Percentiles rank a stretch among this genome's conserved stretches.
phyloP scores from a whole-genome alignment of 2,113 vertebrate species.

The Suncus etruscus region DNA sequence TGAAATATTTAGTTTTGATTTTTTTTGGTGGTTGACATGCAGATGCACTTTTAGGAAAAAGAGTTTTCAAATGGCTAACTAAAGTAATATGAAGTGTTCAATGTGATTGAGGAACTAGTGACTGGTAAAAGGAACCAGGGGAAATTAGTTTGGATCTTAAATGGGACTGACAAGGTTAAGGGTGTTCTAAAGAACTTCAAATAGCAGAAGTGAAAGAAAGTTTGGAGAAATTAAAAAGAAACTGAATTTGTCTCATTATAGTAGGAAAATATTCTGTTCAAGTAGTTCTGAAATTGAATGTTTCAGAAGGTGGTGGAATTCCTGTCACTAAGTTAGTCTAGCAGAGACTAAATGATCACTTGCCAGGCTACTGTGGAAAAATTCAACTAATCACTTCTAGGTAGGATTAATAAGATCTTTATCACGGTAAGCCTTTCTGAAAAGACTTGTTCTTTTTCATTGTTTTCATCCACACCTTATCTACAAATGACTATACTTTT shows the following conservation, averaged over 20 bases:
- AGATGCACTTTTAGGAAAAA: conserved; percentile 36
- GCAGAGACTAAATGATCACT: not conserved
- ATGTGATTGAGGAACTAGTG: not conserved
- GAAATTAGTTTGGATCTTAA: conserved; percentile 14
- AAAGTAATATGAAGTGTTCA: not conserved
- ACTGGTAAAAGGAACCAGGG: not conserved
- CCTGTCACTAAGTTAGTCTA: not conserved
- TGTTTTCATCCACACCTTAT: conserved; percentile 17
- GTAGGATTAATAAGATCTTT: conserved; percentile 4
- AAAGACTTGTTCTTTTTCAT: not conserved
- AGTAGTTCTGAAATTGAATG: conserved; percentile 37
- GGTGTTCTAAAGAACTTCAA: conserved; percentile 27
- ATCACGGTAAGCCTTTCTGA: not conserved
- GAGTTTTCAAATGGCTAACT: not conserved
- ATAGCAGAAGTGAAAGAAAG: conserved; percentile 6
- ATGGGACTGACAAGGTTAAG: not conserved
- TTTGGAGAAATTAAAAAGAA: conserved; percentile 26
- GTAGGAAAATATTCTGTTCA: conserved; percentile 39
- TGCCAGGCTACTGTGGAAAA: not conserved
- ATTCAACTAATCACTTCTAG: conserved; percentile 19
- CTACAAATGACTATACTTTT: conserved; percentile 27
- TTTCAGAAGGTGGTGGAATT: conserved; percentile 12
- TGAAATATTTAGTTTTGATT: conserved; percentile 13
- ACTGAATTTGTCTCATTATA: conserved; percentile 8
- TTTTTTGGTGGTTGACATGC: not conserved